Evolutionary conservation across 2,888 invertebrate genomes (phyloP).

Genomic region (Petrophora chlorosata): DNA sequence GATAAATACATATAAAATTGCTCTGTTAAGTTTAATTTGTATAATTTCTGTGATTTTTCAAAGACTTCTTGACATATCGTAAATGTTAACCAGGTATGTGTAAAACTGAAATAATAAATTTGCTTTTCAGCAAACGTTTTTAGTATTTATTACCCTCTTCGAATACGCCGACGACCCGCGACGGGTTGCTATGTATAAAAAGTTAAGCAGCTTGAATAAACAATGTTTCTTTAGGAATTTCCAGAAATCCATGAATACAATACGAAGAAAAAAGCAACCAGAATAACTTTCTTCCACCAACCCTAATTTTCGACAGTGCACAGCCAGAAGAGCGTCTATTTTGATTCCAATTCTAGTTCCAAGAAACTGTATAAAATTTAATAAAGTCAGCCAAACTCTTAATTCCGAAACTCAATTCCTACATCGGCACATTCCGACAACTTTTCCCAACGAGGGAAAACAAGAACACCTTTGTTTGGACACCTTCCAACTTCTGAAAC

Average conservation of each 20-base stretch:
- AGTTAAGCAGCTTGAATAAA: too few relatives aligned
- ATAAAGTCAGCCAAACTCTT: constrained; percentile 8
- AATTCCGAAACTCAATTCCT: constrained; percentile 18
- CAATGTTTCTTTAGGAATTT: not conserved
- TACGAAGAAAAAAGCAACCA: too few relatives aligned
- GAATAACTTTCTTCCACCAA: too few relatives aligned
- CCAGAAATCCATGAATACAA: too few relatives aligned
- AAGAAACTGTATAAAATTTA: constrained; percentile 1
- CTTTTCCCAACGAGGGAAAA: constrained; percentile 15
- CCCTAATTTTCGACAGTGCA: too few relatives aligned
- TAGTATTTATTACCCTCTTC: too few relatives aligned
- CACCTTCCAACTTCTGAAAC: constrained; percentile 27
- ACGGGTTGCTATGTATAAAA: not conserved
- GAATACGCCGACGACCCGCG: not conserved
- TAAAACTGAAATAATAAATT: constrained; percentile 73
- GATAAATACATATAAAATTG: constrained; percentile 1
- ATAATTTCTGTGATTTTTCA: constrained; percentile 66
- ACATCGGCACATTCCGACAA: constrained; percentile 10
- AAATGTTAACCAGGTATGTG: constrained; percentile 68
- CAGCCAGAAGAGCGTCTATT: too few relatives aligned
- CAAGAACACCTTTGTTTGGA: constrained; percentile 25
- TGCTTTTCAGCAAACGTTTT: constrained; percentile 69
- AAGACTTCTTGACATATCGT: constrained; percentile 82
- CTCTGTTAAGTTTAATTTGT: constrained; percentile 23
- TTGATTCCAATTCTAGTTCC: not conserved